phyloP scores from a whole-genome alignment of 2,113 vertebrate genomes.

The Odocoileus hemionus region DNA sequence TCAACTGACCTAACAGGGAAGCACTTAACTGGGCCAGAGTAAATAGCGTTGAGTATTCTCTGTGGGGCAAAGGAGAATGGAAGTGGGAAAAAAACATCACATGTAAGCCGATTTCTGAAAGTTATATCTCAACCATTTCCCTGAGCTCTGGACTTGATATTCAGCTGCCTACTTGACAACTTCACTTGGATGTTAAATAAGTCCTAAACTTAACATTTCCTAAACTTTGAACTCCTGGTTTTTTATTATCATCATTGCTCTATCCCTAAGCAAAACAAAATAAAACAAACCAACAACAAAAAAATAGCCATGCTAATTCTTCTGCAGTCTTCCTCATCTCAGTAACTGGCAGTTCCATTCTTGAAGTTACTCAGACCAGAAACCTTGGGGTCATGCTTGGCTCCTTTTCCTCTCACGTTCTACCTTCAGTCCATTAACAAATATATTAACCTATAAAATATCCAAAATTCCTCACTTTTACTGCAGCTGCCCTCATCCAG shows the following conservation, averaged over 20 bases:
- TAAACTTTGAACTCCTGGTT: neutral
- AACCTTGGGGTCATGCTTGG: neutral
- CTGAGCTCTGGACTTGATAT: neutral
- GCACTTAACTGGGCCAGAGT: neutral
- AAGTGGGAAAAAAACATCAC: neutral
- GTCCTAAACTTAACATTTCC: neutral
- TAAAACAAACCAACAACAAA: neutral
- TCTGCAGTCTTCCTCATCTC: neutral
- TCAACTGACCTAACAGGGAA: neutral
- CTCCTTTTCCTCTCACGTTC: neutral
- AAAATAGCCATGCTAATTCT: neutral
- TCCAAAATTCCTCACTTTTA: neutral
- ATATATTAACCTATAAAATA: neutral
- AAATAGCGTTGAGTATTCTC: neutral
- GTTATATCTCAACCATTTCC: neutral
- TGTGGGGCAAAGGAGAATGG: neutral
- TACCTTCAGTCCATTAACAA: neutral
- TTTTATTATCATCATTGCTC: neutral
- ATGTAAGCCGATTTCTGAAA: neutral
- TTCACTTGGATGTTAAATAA: neutral
- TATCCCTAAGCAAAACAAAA: neutral
- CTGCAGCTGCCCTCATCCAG: neutral
- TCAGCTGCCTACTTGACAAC: neutral
- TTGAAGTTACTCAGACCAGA: neutral
- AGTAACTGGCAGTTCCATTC: neutral